A percentile compares a stretch with the other conserved stretches of the same genome.
phyloP scores from a whole-genome alignment of 2,797 vertebrate genomes.

The Pipistrellus nathusii region DNA sequence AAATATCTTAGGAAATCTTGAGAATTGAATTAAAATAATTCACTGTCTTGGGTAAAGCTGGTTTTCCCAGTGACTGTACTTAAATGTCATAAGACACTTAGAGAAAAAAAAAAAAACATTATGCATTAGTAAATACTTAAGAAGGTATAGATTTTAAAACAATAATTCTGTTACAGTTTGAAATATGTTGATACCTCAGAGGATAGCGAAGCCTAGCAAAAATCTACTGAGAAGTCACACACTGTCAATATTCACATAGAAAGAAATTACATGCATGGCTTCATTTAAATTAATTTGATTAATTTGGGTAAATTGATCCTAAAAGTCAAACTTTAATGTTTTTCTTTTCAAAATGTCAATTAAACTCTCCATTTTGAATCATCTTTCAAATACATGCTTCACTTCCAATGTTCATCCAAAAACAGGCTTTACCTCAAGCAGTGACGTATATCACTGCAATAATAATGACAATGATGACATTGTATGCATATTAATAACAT shows the following conservation, averaged over 20 bases:
- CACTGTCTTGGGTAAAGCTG: not conserved
- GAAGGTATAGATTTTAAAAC: not conserved
- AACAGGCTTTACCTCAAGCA: not conserved
- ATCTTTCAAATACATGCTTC: not conserved
- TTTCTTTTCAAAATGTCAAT: constrained; percentile 24
- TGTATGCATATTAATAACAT: not conserved
- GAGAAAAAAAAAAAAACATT: not conserved
- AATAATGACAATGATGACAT: not conserved
- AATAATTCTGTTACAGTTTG: not conserved
- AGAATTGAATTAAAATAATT: not conserved
- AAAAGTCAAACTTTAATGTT: not conserved
- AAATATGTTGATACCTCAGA: not conserved
- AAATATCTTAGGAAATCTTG: not conserved
- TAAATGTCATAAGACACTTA: not conserved
- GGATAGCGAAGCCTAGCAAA: not conserved
- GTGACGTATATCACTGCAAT: not conserved
- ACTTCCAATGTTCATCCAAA: not conserved
- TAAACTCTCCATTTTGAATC: not conserved
- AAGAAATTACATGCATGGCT: not conserved
- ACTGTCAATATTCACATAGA: not conserved
- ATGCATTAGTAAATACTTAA: not conserved
- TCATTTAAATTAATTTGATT: not conserved
- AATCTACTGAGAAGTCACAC: not conserved
- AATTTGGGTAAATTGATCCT: not conserved
- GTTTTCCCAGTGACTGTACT: not conserved